A percentile compares a stretch with the other conserved stretches of the same genome.
Evolutionary conservation across 2,888 invertebrate genomes (phyloP).

Genomic region (Zygogramma bicolorata): DNA sequence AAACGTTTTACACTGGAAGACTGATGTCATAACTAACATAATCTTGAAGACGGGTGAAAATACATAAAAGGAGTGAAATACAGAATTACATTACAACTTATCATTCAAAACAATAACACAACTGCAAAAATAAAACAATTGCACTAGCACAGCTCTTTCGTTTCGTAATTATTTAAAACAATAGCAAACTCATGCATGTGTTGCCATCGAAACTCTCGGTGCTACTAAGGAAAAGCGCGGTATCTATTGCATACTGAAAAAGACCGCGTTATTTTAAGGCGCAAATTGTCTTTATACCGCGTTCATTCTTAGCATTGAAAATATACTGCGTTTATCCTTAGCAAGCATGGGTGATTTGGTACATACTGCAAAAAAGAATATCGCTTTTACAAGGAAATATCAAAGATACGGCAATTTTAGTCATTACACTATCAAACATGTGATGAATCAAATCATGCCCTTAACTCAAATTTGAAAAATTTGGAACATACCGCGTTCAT

Average conservation of each 20-base stretch:
- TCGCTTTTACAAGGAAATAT: background rate
- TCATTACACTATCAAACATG: too few species aligned
- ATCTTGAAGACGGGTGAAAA: background rate
- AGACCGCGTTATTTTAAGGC: background rate
- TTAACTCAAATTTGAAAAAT: too few species aligned
- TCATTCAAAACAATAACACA: background rate
- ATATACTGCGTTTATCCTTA: slow-evolving; percentile 15
- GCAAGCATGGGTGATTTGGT: slow-evolving; percentile 13
- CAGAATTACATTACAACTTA: background rate
- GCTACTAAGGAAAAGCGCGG: background rate
- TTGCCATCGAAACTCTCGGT: background rate
- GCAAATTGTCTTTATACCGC: background rate
- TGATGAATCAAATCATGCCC: too few species aligned
- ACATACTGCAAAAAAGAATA: background rate
- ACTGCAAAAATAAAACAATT: background rate
- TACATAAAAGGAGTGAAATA: background rate
- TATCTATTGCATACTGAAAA: slow-evolving; percentile 9
- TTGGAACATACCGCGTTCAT: too few species aligned
- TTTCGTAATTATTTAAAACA: slow-evolving; percentile 1
- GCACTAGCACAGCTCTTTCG: background rate
- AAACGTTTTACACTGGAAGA: background rate
- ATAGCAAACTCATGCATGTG: background rate
- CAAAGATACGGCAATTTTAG: too few species aligned
- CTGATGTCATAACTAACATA: background rate
- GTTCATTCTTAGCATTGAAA: slow-evolving; percentile 10